Evolutionary conservation across 1,140 invertebrate genomes (phyloP).

Genomic region (Cataglyphis hispanica): DNA sequence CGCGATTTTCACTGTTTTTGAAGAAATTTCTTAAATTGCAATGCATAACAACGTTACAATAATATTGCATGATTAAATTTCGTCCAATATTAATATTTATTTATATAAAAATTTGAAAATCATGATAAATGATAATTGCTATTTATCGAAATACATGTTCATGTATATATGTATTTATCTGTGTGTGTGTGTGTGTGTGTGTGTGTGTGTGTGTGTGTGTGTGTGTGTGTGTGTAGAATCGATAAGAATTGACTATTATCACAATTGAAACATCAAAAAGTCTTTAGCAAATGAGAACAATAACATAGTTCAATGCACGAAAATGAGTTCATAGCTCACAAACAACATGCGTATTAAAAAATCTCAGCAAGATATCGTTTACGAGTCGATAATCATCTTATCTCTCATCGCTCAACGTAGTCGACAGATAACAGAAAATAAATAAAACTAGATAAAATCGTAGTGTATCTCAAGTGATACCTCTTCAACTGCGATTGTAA

Average conservation of each 20-base stretch:
- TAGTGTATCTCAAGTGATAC: constrained; percentile 31
- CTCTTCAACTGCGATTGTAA: constrained; percentile 20
- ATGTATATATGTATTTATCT: no score
- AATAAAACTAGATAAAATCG: constrained; percentile 4
- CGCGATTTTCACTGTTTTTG: background rate
- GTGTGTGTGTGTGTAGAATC: no score
- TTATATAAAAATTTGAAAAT: background rate
- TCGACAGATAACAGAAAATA: constrained; percentile 38
- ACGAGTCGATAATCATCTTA: constrained; percentile 25
- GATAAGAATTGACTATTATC: constrained; percentile 5
- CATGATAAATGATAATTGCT: no score
- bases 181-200: no score
- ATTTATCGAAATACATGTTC: background rate
- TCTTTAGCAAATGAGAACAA: constrained; percentile 7
- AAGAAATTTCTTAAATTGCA: background rate
- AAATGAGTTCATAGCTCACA: background rate
- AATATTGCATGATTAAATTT: background rate
- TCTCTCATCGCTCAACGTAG: background rate
- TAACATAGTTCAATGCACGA: constrained; percentile 32
- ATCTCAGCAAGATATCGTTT: constrained; percentile 16
- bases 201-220: no score
- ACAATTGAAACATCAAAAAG: constrained; percentile 2
- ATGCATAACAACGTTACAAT: background rate
- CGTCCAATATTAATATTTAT: background rate
- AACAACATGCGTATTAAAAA: background rate